phyloP scores from a whole-genome alignment of 2,797 vertebrate species.

The Takifugu ocellatus region DNA sequence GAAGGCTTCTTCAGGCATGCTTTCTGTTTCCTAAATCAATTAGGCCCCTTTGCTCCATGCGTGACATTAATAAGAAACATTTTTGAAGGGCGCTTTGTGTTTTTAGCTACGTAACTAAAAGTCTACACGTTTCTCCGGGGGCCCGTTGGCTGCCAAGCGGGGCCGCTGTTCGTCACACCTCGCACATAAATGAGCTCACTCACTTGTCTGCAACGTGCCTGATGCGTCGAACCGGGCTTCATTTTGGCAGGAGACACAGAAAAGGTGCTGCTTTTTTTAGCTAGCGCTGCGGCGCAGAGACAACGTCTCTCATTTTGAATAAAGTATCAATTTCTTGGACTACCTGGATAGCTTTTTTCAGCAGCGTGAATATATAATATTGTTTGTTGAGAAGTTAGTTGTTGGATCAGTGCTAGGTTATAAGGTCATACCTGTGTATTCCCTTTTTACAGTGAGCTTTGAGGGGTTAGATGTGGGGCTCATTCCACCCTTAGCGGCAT shows the following conservation, averaged over 20 bases:
- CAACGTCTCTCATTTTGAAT: not conserved
- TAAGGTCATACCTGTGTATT: conserved; percentile 85
- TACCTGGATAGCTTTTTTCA: not conserved
- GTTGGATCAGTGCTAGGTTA: conserved; percentile 50
- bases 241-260: conserved; percentile 11
- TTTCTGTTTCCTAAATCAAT: conserved; percentile 82
- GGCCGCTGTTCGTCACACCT: conserved; percentile 28
- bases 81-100: conserved; percentile 24
- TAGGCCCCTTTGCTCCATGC: conserved; percentile 69
- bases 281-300: not conserved
- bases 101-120: conserved; percentile 26
- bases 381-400: conserved; percentile 20
- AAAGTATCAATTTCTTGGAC: not conserved
- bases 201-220: conserved; percentile 32
- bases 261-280: conserved; percentile 18
- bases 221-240: conserved; percentile 19
- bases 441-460: conserved; percentile 88
- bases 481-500: conserved; percentile 83
- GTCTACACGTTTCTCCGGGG: conserved; percentile 23
- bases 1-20: conserved; percentile 72
- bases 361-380: conserved; percentile 8
- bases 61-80: conserved; percentile 65
- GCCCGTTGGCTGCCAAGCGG: conserved; percentile 23
- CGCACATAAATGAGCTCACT: conserved; percentile 23
- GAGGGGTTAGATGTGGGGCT: conserved; percentile 84